Base-by-base conservation (phyloP, 1,140 invertebrate genomes). In the Pseudoatta argentina region DNA sequence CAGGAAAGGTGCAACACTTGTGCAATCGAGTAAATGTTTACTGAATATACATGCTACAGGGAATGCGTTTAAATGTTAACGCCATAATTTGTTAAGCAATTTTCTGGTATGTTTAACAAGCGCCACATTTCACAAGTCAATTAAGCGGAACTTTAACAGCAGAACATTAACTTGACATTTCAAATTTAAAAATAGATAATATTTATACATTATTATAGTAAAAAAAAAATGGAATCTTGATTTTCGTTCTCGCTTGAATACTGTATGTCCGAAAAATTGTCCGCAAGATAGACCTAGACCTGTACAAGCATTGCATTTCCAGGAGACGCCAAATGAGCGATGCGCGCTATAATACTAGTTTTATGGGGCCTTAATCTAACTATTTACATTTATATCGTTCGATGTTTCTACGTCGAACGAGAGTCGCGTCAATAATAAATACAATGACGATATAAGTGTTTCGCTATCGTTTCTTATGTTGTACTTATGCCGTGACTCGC, bases 331-430 rank as follows among this genome's bases (percentile, higher is more conserved):
- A 14, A 27, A 53, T 71, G 16, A 69, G n/a, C 66, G 24, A 39
- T 30, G 14, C 24, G 27, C 55, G 57, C 44, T 76, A 14, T 53
- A 24, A 89, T 78, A 81, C 63, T 77, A 64, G 10, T 86, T 71
- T 73, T 77, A 72, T 27, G 72, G 27, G 7, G 59, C 3, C 72
- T 90, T 87, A 89, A 27, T 16, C 69, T 86, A 91, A 85, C 0
- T 92, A 92, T 92, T 90, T 92, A 92, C 91, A 92, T 55, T 55
- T 27, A 63, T 87, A 87, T 63, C 67, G 66, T 12, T 30, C 14
- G 44, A 57, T 21, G 39, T 39, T 59, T 64, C 21, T 77, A 44
- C 18, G 16, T 55, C 53, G 30, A 73, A 59, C 67, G n/a, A 59
- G 53, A 75, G 8, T 75, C 30, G 10, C 34, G 51, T 72, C 64